Evolutionary conservation across 2,797 vertebrate species (phyloP).

Genomic region (Australoheros facetus): DNA sequence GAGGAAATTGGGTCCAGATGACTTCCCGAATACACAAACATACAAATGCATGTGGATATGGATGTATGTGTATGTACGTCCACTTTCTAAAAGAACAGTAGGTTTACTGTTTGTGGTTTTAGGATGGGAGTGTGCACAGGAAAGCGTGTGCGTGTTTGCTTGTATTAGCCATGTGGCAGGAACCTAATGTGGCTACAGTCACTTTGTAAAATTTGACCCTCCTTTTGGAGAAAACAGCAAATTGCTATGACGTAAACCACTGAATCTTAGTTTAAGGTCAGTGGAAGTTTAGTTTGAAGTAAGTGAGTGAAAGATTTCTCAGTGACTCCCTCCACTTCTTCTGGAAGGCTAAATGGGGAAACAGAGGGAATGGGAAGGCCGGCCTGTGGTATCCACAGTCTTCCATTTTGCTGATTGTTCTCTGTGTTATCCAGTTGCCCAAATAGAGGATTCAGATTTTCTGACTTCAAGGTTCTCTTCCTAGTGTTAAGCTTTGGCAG

Average conservation of each 20-base stretch:
- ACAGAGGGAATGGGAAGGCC: not conserved
- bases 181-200: no score
- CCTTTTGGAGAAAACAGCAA: not conserved
- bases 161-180: not conserved
- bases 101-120: not conserved
- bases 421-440: not conserved
- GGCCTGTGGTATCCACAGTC: not conserved
- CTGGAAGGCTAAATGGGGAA: not conserved
- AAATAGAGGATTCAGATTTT: not conserved
- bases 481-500: not conserved
- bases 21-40: conserved; percentile 6
- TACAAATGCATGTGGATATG: not conserved
- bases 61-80: not conserved
- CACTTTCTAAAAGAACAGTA: not conserved
- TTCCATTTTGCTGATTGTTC: not conserved
- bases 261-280: not conserved
- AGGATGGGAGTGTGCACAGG: no score
- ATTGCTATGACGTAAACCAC: not conserved
- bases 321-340: not conserved
- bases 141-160: not conserved
- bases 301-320: not conserved
- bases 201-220: not conserved
- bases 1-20: conserved; percentile 12
- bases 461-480: not conserved
- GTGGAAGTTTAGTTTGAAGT: not conserved